These are phyloP conservation scores for Dunckerocampus dactyliophorus DNA, from an alignment of 2,113 vertebrate genomes.

Conservation along the genomic window DNA sequence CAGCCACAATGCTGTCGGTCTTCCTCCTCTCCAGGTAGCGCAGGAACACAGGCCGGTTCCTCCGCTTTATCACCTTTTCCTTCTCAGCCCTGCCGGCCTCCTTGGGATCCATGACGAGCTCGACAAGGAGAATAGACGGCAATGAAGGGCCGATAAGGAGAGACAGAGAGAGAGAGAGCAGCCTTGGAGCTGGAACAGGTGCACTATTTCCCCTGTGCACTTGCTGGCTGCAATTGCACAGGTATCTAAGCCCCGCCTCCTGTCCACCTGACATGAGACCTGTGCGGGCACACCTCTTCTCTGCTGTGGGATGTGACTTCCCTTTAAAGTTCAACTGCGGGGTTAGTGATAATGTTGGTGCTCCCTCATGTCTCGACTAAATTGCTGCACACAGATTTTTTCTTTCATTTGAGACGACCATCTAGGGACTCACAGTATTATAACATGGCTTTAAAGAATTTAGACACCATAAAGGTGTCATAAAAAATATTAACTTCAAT, in stretches of 20 bases:
- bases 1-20: constrained; percentile 83
- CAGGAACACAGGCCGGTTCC: constrained; percentile 79
- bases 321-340: constrained; percentile 7
- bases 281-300: constrained; percentile 26
- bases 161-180: constrained; percentile 29
- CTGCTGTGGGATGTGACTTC: constrained; percentile 38
- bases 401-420: not conserved
- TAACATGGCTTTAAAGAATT: too few relatives aligned
- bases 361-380: not conserved
- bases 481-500: too few relatives aligned
- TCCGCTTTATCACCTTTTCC: constrained; percentile 73
- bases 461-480: too few relatives aligned
- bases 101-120: constrained; percentile 70
- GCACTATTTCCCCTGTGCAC: constrained; percentile 67
- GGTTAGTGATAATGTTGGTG: too few relatives aligned
- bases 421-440: not conserved
- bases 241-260: constrained; percentile 76
- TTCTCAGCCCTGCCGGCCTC: constrained; percentile 64
- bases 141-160: constrained; percentile 21
- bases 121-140: constrained; percentile 27
- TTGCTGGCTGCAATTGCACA: constrained; percentile 70
- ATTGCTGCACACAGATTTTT: not conserved
- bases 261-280: constrained; percentile 75
- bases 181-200: constrained; percentile 73
- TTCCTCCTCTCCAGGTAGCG: constrained; percentile 89